Conservation (phyloP, 2,797 vertebrate species). For the Kryptopterus vitreolus region DNA sequence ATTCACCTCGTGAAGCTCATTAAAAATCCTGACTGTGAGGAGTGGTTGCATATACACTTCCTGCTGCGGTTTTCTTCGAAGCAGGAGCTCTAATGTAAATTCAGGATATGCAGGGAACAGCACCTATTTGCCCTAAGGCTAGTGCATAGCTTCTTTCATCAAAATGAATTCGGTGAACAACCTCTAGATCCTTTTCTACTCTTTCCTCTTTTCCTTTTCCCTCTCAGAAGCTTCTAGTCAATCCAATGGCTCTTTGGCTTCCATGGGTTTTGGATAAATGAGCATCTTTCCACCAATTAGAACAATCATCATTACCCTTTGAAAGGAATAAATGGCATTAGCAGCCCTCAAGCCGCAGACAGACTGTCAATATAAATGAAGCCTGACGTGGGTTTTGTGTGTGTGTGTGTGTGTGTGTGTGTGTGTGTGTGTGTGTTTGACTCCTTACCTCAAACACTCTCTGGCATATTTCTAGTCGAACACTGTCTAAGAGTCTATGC, state of each 20-base stretch:
- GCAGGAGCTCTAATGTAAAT: conserved; percentile 38
- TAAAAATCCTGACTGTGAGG: conserved; percentile 28
- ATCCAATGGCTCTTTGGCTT: conserved; percentile 21
- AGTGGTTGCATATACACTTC: conserved; percentile 28
- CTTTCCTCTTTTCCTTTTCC: not conserved
- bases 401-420: no score
- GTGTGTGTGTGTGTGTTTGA: no score
- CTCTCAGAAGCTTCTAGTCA: conserved; percentile 30
- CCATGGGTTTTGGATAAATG: conserved; percentile 18
- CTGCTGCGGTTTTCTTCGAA: conserved; percentile 38
- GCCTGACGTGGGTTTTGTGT: conserved; percentile 18
- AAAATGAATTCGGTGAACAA: conserved; percentile 30
- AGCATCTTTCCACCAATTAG: conserved; percentile 37
- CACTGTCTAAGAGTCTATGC: conserved; percentile 26
- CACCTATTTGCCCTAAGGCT: conserved; percentile 17
- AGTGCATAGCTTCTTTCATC: conserved; percentile 14
- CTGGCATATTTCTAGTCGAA: conserved; percentile 26
- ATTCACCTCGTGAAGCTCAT: conserved; percentile 45
- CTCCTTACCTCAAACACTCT: conserved; percentile 34
- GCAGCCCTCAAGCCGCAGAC: conserved; percentile 42
- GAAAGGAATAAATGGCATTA: conserved; percentile 51
- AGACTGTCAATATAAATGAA: conserved; percentile 40
- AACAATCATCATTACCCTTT: conserved; percentile 50
- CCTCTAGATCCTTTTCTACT: not conserved
- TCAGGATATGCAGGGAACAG: conserved; percentile 27